Evolutionary conservation across 2,888 invertebrate genomes (phyloP).

Genomic region (Cylindroiulus punctatus): DNA sequence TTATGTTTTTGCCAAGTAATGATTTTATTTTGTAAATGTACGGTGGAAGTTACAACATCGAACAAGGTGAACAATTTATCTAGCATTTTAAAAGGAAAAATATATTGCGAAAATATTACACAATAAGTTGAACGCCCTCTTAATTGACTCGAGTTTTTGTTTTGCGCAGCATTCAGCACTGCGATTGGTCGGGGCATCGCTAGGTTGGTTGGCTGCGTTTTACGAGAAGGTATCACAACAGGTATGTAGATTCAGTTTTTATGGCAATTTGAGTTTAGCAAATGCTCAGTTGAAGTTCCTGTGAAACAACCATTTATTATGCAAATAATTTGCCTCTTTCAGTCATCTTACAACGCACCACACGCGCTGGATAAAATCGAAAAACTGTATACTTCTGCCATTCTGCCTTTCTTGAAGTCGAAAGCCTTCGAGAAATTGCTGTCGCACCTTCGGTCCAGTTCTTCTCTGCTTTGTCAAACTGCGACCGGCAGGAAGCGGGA

Average conservation of each 20-base stretch:
- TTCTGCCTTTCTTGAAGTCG: slow-evolving; percentile 48
- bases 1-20: no score
- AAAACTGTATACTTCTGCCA: slow-evolving; percentile 15
- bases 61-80: no score
- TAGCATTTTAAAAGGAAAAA: no score
- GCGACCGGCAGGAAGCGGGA: slow-evolving; percentile 59
- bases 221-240: slow-evolving; percentile 55
- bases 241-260: background rate
- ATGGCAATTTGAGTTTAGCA: background rate
- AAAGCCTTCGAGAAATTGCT: slow-evolving; percentile 49
- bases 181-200: slow-evolving; percentile 61
- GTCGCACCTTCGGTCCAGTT: slow-evolving; percentile 40
- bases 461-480: slow-evolving; percentile 53
- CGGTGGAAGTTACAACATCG: no score
- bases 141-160: background rate
- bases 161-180: slow-evolving; percentile 61
- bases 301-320: no score
- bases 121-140: no score
- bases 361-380: background rate
- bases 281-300: no score
- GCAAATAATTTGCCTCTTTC: slow-evolving; percentile 15
- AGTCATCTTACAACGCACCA: slow-evolving; percentile 28
- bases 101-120: no score
- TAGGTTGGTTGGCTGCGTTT: slow-evolving; percentile 59
- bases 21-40: no score